Base-by-base conservation (phyloP, 1,140 invertebrate species). In the Venturia canescens region DNA sequence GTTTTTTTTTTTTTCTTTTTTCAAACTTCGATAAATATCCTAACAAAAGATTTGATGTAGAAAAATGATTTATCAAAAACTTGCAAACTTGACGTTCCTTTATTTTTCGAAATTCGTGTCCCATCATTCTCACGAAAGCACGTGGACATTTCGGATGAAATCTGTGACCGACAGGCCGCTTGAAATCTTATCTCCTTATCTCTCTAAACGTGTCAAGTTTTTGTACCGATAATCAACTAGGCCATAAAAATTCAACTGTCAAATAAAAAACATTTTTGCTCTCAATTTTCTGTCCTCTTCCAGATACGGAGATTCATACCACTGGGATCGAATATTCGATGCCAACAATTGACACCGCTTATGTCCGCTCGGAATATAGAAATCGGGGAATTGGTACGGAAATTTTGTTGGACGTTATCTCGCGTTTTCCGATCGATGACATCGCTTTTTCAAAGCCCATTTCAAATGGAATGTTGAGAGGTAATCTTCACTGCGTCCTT, bases 401-500 rank as follows among this genome's bases (percentile, higher is more conserved):
- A 74, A 86, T 87, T 26, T 21, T 86, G 18, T 69, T 57, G 7
- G 83, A 85, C 27, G 50, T 85, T 23, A 72, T 81, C 2, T 60
- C 53, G 21, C 81, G 76, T 29, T 85, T 84, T 74, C 84, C 84
- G 11, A 53, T 81, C 57, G 82, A 87, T 23, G 83, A 87, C 31
- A 84, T 87, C 48, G 85, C 84, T 31, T 85, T 87, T 53, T 87
- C 86, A 18, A 85, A 79, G 34, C 86, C 85, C 6, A 84, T 87
- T 34, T 87, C 86, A 0, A 48, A 75, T 16, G 80, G 84, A 27
- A 87, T 87, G 85, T 44, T 81, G 1, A 83, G 27, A 83, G 80
- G 84, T 86, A 81, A 78, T 44, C 1, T 44, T 44, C 13, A 9
- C 11, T 44, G 38, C 13, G 31, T 7, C 7, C 31, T 34, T 3